Base-by-base conservation (phyloP, 2,888 invertebrate species). In the Cephonodes hylas region DNA sequence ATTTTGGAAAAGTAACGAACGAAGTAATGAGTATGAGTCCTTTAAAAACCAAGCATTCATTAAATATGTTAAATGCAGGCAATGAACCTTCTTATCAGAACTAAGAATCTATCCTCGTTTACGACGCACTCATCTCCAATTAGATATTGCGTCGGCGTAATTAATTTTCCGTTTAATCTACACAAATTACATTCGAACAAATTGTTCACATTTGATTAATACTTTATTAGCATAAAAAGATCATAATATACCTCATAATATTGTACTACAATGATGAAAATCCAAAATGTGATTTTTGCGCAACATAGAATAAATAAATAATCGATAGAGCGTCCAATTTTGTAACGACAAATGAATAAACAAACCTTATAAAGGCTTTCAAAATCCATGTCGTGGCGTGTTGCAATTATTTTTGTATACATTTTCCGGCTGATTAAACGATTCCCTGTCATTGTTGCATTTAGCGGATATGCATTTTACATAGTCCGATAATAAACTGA, bases 261-360 rank as follows among this genome's bases (percentile, higher is more conserved):
- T 67, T 68, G 67, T 69, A 70, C 61, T 68, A 69, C 62, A 61
- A 62, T 64, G 65, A 64, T 61, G 66, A 65, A 66, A 65, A 67
- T 66, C 63, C 71, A 70, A 66, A 64, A 59, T 63, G 31, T 60
- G 45, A 66, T 58, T 64, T 67, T 61, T 75, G 48, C 70, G 74
- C 72, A 76, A 74, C 65, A 18, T 60, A 67, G 68, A 69, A 68
- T 74, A 71, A 67, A 69, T 68, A 70, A 68, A 65, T 66, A 66
- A 70, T 73, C 64, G 63, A 62, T 44, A 60, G 42, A 58, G 68
- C 64, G 69, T 63, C 66, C 63, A 65, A 67, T 74, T 73, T 71
- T 72, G 71, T 66, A 74, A 69, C 71, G 64, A 66, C 64, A 70
- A 69, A 74, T 69, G 64, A 69, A 72, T 69, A 67, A 70, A 70